These are phyloP conservation scores for Cepaea hortensis DNA, from an alignment of 2,888 invertebrate genomes.

Conservation along the genomic window DNA sequence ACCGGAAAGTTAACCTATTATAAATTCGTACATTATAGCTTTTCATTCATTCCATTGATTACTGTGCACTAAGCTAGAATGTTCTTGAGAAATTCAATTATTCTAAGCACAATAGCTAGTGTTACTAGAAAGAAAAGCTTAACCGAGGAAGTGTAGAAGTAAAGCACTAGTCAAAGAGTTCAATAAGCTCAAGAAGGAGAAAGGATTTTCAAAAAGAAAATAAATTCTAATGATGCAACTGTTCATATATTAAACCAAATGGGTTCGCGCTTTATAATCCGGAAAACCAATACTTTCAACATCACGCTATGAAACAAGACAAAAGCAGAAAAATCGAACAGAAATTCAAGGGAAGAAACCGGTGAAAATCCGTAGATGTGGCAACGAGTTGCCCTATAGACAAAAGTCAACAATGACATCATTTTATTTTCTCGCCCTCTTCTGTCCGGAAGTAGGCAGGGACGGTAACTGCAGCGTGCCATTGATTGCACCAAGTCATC, in stretches of 20 bases:
- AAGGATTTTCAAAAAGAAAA: not conserved
- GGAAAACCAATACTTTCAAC: not conserved
- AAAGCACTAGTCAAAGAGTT: too few species aligned
- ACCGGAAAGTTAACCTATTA: too few species aligned
- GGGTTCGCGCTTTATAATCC: not conserved
- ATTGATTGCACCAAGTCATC: slow-evolving; percentile 27
- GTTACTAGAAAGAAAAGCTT: not conserved
- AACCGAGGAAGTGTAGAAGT: not conserved
- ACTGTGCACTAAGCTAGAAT: too few species aligned
- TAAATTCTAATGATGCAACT: too few species aligned
- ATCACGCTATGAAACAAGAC: not conserved
- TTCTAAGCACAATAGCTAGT: too few species aligned
- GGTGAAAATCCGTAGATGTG: not conserved
- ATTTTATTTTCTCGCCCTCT: not conserved
- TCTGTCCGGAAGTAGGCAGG: not conserved
- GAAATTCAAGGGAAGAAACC: not conserved
- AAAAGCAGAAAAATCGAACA: not conserved
- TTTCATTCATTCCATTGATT: too few species aligned
- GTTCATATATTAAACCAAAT: too few species aligned
- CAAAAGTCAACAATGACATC: not conserved
- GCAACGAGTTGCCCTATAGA: not conserved
- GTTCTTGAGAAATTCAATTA: too few species aligned
- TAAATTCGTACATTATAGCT: too few species aligned
- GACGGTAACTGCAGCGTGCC: not conserved
- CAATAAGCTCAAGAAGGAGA: not conserved